A percentile compares a stretch with the other conserved stretches of the same genome.
Evolutionary conservation across 2,888 invertebrate species (phyloP).

Genomic region (Philereme vetulata): DNA sequence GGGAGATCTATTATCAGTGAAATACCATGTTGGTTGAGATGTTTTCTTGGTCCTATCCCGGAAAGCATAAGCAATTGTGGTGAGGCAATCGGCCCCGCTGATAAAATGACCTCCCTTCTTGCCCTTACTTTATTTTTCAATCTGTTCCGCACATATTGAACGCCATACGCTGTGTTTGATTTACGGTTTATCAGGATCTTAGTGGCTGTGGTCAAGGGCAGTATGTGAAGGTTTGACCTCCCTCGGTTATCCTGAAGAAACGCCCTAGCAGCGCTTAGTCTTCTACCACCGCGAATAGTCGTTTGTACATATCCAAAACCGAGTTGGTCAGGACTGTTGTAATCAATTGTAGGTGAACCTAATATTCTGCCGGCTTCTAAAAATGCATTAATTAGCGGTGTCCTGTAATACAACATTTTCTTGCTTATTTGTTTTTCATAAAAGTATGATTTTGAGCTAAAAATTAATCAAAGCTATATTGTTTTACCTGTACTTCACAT

Average conservation of each 20-base stretch:
- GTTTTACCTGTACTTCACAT: constrained; percentile 70
- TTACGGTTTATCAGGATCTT: constrained; percentile 79
- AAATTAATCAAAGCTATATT: not conserved
- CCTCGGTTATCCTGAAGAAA: constrained; percentile 81
- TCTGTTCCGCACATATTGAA: constrained; percentile 77
- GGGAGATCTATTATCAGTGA: constrained; percentile 83
- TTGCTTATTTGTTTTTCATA: not conserved
- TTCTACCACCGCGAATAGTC: constrained; percentile 83
- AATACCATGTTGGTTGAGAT: constrained; percentile 80
- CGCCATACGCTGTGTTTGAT: constrained; percentile 79
- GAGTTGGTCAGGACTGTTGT: constrained; percentile 82
- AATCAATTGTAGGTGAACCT: constrained; percentile 86
- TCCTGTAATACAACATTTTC: constrained; percentile 44
- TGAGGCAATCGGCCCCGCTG: constrained; percentile 90
- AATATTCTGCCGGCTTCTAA: constrained; percentile 85
- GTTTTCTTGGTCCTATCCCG: constrained; percentile 86
- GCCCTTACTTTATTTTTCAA: constrained; percentile 75
- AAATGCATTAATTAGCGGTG: constrained; percentile 84
- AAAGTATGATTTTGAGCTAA: not conserved
- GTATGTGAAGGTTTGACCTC: constrained; percentile 83
- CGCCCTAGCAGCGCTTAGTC: constrained; percentile 84
- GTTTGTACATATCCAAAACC: constrained; percentile 86
- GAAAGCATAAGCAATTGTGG: constrained; percentile 93
- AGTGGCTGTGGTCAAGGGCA: constrained; percentile 80
- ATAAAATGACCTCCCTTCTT: constrained; percentile 87